Percentiles rank a stretch among this genome's conserved stretches.
These are phyloP conservation scores for Meiosimyza platycephala DNA, from an alignment of 2,888 invertebrate genomes.

Conservation along the genomic window DNA sequence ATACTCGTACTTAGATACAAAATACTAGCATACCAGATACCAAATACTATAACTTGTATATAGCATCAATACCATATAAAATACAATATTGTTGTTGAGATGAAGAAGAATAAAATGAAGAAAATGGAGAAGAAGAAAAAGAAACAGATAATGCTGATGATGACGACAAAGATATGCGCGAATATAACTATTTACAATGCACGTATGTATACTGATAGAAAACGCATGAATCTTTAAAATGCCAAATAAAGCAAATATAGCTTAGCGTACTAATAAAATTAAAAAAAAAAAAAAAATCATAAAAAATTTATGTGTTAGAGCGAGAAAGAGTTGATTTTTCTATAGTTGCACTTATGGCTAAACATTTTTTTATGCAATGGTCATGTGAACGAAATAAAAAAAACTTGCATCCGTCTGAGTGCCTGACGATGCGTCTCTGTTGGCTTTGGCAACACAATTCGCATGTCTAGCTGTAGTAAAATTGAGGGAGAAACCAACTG, in stretches of 20 bases:
- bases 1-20: conserved; percentile 18
- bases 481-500: neutral
- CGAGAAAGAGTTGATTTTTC: neutral
- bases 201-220: neutral
- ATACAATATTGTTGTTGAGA: neutral
- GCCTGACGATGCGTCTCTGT: conserved; percentile 5
- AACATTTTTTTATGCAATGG: conserved; percentile 25
- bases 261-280: neutral
- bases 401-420: conserved; percentile 9
- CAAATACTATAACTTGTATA: neutral
- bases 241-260: too few species aligned
- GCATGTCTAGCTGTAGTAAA: conserved; percentile 7
- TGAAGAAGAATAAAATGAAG: neutral
- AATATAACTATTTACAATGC: neutral
- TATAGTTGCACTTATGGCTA: conserved; percentile 8
- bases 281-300: neutral
- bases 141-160: neutral
- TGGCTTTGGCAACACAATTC: neutral
- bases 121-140: neutral
- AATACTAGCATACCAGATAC: neutral
- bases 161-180: too few species aligned
- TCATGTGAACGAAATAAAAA: conserved; percentile 1
- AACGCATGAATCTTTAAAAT: conserved; percentile 12
- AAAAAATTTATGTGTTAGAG: neutral
- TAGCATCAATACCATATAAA: conserved; percentile 1